Evolutionary conservation across 2,888 invertebrate species (phyloP), one percentile per base, ranked within the genome.

Genomic region (Nebria salina): DNA sequence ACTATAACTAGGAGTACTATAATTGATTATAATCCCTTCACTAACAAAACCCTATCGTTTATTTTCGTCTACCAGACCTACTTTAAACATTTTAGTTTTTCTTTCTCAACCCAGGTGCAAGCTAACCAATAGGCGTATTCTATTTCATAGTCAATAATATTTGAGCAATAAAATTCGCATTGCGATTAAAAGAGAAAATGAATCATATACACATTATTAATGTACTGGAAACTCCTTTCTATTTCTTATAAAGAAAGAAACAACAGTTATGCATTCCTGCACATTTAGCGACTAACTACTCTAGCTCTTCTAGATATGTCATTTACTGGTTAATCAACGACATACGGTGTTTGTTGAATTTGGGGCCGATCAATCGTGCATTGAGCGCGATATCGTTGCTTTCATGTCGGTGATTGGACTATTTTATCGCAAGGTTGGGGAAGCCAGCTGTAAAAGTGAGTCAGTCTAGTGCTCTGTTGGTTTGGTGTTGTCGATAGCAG

Each of bases 371-470:
- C 26, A 70, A 70, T 42, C 25, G 13, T 68, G 26, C 65, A 66
- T 20, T 9, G 26, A 72, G 75, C 25, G 41, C n/a, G 6, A 66
- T 5, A 77, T 20, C 13, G 42, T 34, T 72, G 25, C 1, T 65
- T 72, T 42, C 76, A 80, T 72, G 76, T 81, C 81, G 3, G 66
- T 65, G 76, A 72, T 81, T 70, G 68, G 75, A 65, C 20, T 68
- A n/a, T 41, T 80, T 75, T 80, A 9, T 43, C 26, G 72, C 43
- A 43, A 65, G 76, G 43, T 65, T 81, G 65, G 76, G 81, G 76
- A 81, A 65, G 65, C 76, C 78, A 77, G 77, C 82, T 77, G 82
- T 72, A 68, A 43, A 74, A 66, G 81, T 77, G 81, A 82, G 82
- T 81, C 80, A 81, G 81, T 82, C 81, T 34, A 34, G 34, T 34